Base-by-base conservation (phyloP, 2,888 invertebrate genomes). In the Euclidia mi region DNA sequence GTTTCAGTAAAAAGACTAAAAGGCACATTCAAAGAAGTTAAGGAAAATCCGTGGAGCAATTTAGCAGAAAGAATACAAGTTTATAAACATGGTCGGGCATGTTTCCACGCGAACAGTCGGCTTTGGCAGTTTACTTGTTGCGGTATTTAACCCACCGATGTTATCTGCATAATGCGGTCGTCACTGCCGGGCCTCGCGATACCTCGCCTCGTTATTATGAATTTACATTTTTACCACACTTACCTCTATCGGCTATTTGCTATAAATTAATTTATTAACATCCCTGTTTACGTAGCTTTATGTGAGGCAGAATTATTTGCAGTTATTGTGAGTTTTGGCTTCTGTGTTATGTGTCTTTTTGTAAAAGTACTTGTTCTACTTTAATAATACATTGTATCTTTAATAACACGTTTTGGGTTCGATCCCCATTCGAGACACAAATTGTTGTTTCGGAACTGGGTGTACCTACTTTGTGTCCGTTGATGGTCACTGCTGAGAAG, bases 91-190 rank as follows among this genome's bases (percentile, higher is more conserved):
- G 47, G 11, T 41, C 38, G 65, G 66, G 61, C 65, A 72, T 74
- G 74, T 76, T 79, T 72, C 72, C 69, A 72, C 71, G 76, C 76
- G 73, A 83, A 81, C 80, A 83, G 78, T 81, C 80, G 70, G 76
- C 75, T 84, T 80, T 79, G 82, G 71, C 84, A 83, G 88, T 87
- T 87, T 86, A 93, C 93, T 93, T 93, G 93, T 93, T 93, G 93
- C 92, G 89, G 90, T 87, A 86, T 92, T 91, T 87, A 89, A 87
- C 87, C 85, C 79, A 70, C 82, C 82, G 88, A 88, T 88, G 85
- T 79, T 88, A 93, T 93, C 91, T 88, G 85, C 91, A 92, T 91
- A 92, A 90, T 91, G 92, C 87, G 90, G 87, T 85, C 89, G 84
- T 88, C 86, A 84, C 77, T 78, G 85, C 83, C 78, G 83, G n/a